Conservation (phyloP, 2,113 vertebrate genomes). For the Manacus vitellinus region DNA sequence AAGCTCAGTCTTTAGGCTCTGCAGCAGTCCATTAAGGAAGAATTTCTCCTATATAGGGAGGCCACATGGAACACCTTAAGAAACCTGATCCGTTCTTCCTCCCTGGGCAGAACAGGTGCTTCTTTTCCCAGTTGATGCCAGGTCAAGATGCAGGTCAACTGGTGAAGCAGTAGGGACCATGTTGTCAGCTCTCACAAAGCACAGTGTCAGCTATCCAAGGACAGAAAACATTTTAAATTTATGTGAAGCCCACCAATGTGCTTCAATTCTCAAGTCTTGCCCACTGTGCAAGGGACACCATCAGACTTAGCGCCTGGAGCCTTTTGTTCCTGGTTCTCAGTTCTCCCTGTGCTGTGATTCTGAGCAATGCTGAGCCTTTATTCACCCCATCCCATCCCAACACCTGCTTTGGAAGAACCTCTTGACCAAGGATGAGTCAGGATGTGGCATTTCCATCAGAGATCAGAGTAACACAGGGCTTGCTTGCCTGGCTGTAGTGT, state of each 20-base stretch:
- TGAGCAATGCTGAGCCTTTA: neutral
- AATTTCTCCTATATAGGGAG: neutral
- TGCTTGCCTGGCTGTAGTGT: fast-evolving
- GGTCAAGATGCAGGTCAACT: neutral
- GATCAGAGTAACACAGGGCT: neutral
- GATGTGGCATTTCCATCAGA: neutral
- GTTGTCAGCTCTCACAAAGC: neutral
- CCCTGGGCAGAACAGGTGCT: neutral
- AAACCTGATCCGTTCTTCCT: neutral
- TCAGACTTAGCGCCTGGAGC: neutral
- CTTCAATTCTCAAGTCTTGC: neutral
- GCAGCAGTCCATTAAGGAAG: neutral
- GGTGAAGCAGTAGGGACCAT: neutral
- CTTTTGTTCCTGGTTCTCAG: neutral
- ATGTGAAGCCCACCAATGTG: neutral
- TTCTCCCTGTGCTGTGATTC: neutral
- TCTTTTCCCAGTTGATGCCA: neutral
- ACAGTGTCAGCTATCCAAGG: neutral
- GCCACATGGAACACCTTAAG: neutral
- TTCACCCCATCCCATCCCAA: neutral
- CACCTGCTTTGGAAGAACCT: neutral
- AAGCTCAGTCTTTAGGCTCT: neutral
- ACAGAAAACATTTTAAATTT: neutral
- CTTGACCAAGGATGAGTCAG: neutral
- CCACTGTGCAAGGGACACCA: neutral